Base-by-base conservation (phyloP, 2,113 vertebrate species). In the Accipiter cooperii region DNA sequence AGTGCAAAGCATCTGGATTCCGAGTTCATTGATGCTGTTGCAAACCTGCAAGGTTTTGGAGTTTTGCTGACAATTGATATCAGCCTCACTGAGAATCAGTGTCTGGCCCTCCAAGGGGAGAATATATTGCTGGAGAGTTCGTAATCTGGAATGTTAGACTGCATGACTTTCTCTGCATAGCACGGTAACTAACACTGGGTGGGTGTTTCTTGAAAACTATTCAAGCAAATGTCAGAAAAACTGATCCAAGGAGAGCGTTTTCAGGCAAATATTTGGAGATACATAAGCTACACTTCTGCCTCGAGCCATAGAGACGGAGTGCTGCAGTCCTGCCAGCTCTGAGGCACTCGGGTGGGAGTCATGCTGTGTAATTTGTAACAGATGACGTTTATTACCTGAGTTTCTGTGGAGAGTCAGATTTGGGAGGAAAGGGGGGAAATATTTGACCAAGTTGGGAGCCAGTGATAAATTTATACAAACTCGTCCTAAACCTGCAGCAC, bases 201-300 rank as follows among this genome's bases (percentile, higher is more conserved):
- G 97, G 81, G 66, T 74, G 89, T 65, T 87, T 89, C 87, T 95
- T 88, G 93, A 92, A 76, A 87, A 54, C 36, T 49, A 8, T 54
- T 55, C 89, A 94, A 91, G 93, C 66, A 74, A 90, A 85, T 80
- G 93, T 85, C 91, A 87, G 57, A 58, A 96, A 91, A 87, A n/a
- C 16, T 13, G 74, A 83, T 96, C 95, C 95, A 96, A 90, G 91
- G 87, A 1, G 40, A 95, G 89, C 0, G 4, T 95, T 97, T 91
- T 84, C 94, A 89, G 86, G 95, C 80, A 96, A 71, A 79, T 91
- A 76, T 82, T 84, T 97, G 97, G 93, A 92, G 94, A 82, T 87
- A 16, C 66, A 65, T 34, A 69, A 92, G 83, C 93, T 87, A 10
- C 65, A 33, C 84, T 94, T 58, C 33, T 94, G 88, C 95, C 95